Base-by-base conservation (phyloP, 2,888 invertebrate genomes). In the Ephialtes manifestator region DNA sequence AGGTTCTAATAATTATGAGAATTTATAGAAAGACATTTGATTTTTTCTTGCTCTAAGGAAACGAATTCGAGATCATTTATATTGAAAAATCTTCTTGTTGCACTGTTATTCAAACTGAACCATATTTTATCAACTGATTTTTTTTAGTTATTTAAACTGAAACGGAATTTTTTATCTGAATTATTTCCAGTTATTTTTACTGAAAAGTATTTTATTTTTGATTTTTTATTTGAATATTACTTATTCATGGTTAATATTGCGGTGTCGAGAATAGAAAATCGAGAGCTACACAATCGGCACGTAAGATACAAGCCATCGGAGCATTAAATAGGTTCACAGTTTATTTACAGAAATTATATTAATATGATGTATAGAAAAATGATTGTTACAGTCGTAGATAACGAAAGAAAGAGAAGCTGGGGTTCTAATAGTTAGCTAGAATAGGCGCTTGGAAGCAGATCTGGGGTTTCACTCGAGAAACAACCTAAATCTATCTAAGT, bases 401-500 rank as follows among this genome's bases (percentile, higher is more conserved):
- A 79, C n/a, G 70, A 1, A 60, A 60, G 58, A 48, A 63, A 60
- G 46, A 76, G 63, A 63, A 63, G 43, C 60, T 1, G 24, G 24
- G 18, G 20, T 80, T 80, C 53, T 28, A 18, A 67, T 31, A 20
- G 20, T 24, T 24, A 58, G 74, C 20, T 65, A 77, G n/a, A 60
- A 67, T 48, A 60, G 39, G 11, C 46, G 46, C 43, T 8, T 8
- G 39, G 53, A 70, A 75, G 74, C 70, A 78, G 67, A 78, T 76
- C 72, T 53, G 31, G 55, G 28, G 13, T 68, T 68, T 51, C 43
- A 48, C 70, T 65, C 55, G 53, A 39, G 43, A 24, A 18, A 31
- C 55, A 58, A 48, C 58, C 43, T 58, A 67, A 43, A 24, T 75
- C 65, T 43, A 79, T 79, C 28, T 79, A 43, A 24, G 70, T 58